Evolutionary conservation across 2,888 invertebrate genomes (phyloP).

Genomic region (Phania funesta): DNA sequence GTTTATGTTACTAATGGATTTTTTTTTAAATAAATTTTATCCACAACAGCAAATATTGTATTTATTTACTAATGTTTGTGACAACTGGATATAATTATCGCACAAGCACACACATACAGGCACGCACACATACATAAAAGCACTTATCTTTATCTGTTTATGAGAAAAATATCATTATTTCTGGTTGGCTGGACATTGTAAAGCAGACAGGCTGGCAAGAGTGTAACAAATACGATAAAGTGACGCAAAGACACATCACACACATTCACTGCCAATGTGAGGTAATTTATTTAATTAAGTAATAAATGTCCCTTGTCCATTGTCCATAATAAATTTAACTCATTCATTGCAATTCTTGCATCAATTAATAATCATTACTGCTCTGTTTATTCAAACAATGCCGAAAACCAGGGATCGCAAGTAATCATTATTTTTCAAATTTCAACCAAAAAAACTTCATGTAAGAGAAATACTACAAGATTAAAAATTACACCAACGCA

Average conservation of each 20-base stretch:
- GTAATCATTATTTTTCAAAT: neutral
- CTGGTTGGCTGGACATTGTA: neutral
- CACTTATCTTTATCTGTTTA: no score
- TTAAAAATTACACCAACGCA: no score
- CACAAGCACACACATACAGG: neutral
- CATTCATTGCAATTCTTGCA: neutral
- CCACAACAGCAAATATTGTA: neutral
- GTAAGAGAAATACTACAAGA: no score
- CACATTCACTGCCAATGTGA: neutral
- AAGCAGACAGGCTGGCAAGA: neutral
- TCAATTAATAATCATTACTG: neutral
- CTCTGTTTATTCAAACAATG: neutral
- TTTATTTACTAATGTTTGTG: slow-evolving; percentile 32
- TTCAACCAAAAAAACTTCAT: no score
- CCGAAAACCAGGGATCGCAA: neutral
- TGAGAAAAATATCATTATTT: neutral
- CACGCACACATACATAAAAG: neutral
- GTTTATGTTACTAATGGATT: slow-evolving; percentile 18
- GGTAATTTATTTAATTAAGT: slow-evolving; percentile 34
- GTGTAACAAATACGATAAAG: neutral
- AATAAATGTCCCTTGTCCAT: slow-evolving; percentile 10
- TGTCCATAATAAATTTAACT: slow-evolving; percentile 6
- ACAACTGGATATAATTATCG: neutral
- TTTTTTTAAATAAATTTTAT: neutral
- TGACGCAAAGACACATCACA: neutral